phyloP scores from a whole-genome alignment of 2,113 vertebrate species.

The Nansenia antarctica region DNA sequence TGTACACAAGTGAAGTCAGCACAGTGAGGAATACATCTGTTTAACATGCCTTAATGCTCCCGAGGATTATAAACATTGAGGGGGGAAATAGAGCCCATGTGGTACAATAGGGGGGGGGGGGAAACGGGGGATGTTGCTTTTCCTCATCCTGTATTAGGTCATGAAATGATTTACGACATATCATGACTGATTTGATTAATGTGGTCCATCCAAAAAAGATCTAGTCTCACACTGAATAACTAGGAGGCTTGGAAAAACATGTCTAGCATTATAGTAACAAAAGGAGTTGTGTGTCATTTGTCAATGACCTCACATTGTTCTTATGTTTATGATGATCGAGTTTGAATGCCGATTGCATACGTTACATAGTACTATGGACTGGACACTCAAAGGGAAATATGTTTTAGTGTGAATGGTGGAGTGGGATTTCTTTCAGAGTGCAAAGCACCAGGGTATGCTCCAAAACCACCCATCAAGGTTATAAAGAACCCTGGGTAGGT shows the following conservation, averaged over 20 bases:
- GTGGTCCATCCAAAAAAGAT: neutral
- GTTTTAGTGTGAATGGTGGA: neutral
- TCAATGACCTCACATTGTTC: neutral
- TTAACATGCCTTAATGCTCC: slow-evolving; percentile 70
- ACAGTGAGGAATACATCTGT: slow-evolving; percentile 68
- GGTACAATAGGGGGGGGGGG: slow-evolving; percentile 25
- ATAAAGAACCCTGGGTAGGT: neutral
- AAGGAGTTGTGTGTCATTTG: neutral
- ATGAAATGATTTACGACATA: slow-evolving; percentile 54
- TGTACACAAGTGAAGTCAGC: slow-evolving; percentile 69
- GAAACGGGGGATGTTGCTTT: slow-evolving; percentile 40
- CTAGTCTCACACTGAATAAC: slow-evolving; percentile 49
- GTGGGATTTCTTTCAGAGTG: neutral
- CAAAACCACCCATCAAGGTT: slow-evolving; percentile 21
- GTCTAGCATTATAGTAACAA: neutral
- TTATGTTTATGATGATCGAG: neutral
- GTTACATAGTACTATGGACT: neutral
- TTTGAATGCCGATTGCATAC: neutral
- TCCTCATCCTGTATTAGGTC: slow-evolving; percentile 63
- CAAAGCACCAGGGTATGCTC: slow-evolving; percentile 20
- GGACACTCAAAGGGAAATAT: neutral
- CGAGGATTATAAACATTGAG: slow-evolving; percentile 65
- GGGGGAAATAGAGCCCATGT: slow-evolving; percentile 73
- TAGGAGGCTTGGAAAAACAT: slow-evolving; percentile 55
- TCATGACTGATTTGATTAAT: slow-evolving; percentile 40